Evolutionary conservation across 2,888 invertebrate species (phyloP), one percentile per base, ranked within the genome.

Genomic region (Sphaerophoria rueppellii): DNA sequence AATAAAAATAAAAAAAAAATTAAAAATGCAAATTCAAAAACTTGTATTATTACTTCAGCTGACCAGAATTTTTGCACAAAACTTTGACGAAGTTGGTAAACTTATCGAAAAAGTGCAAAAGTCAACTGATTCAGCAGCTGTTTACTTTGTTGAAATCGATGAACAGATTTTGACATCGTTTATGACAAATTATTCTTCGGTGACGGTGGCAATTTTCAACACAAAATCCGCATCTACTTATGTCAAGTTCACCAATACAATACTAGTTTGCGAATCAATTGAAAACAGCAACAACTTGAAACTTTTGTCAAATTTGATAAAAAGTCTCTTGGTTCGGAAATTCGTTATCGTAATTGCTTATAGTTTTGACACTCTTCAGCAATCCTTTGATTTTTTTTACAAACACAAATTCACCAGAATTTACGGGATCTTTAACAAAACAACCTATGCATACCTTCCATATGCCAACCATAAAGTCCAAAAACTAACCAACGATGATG

Each of bases 391-490:
- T 0, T 57, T 35, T n/a, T 74, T 80, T 50, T 1, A 4, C 12
- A 50, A n/a, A 32, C 11, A 50, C 4, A 57, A 70, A n/a, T 74
- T 80, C 12, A 74, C 57, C 3, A 74, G 63, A 6, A 80, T 80
- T 14, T 80, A 63, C 6, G 80, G 80, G 5, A n/a, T 63, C 2
- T 2, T 60, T 32, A 0, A n/a, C 43, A 0, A 14, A 4, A 7
- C 7, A 14, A 0, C 2, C 48, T 70, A 16, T 16, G 69, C 61
- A 2, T 80, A 50, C n/a, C 54, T 74, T 4, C 80, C 70, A 1
- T 80, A 63, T 70, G 73, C 69, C 6, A 48, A 74, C 2, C 48
- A 6, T 16, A 14, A 37, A 7, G 12, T 80, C 34, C 70, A 74
- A 24, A 5, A 14, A 0, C 9, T 80, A 0, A 9, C 4, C 0